These are phyloP conservation scores for Tanytarsus gracilentus DNA, from an alignment of 2,888 invertebrate genomes.

Conservation along the genomic window DNA sequence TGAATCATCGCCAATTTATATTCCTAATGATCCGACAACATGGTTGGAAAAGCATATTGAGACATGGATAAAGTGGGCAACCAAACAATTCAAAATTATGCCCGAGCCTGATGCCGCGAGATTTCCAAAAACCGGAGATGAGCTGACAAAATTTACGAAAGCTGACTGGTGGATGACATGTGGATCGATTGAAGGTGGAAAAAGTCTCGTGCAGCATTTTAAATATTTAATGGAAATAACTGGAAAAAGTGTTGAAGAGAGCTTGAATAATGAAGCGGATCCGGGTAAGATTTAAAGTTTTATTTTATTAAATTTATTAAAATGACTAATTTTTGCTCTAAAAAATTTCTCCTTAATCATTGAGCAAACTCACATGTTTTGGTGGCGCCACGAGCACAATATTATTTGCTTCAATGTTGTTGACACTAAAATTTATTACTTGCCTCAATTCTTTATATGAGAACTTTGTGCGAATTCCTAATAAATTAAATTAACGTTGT, in stretches of 20 bases:
- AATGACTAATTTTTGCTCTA: not conserved
- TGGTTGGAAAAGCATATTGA: constrained; percentile 19
- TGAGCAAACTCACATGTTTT: not conserved
- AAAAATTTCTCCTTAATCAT: not conserved
- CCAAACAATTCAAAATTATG: constrained; percentile 50
- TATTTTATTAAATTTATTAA: not conserved
- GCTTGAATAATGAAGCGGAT: constrained; percentile 47
- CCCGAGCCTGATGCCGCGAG: constrained; percentile 46
- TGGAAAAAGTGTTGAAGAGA: constrained; percentile 51
- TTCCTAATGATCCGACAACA: constrained; percentile 20
- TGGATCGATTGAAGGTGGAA: constrained; percentile 45
- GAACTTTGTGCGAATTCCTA: too few relatives aligned
- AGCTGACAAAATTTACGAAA: constrained; percentile 51
- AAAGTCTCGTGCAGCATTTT: constrained; percentile 52
- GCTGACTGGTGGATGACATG: constrained; percentile 52
- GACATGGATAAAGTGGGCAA: constrained; percentile 48
- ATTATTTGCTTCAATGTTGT: not conserved
- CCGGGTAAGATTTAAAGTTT: constrained; percentile 38
- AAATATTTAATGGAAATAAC: constrained; percentile 51
- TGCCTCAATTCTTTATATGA: too few relatives aligned
- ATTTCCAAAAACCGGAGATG: constrained; percentile 50
- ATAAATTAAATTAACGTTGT: too few relatives aligned
- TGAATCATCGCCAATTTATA: constrained; percentile 19
- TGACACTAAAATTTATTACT: too few relatives aligned
- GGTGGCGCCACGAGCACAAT: not conserved